A percentile compares a stretch with the other conserved stretches of the same genome.
Conservation (phyloP, 1,140 invertebrate species). For the Drosophila tropicalis region DNA sequence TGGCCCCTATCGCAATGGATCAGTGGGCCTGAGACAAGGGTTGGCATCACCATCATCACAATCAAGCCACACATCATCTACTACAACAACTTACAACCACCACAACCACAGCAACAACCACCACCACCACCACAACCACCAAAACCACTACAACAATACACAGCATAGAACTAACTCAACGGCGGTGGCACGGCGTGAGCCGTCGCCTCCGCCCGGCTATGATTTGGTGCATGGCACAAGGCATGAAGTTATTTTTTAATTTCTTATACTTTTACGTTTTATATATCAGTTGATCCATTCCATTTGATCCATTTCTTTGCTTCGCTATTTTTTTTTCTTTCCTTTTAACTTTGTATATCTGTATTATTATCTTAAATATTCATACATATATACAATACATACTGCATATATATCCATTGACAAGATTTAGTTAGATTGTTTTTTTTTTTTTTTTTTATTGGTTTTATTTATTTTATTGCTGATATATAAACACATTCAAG, state of each 20-base stretch:
- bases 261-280: constrained; percentile 54
- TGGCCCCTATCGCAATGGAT: constrained; percentile 67
- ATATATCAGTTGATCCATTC: constrained; percentile 19
- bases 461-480: not conserved
- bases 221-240: constrained; percentile 84
- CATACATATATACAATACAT: constrained; percentile 5
- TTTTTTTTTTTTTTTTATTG: not conserved
- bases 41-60: constrained; percentile 77
- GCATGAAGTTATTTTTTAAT: constrained; percentile 78
- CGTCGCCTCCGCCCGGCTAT: constrained; percentile 83
- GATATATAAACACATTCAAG: not conserved
- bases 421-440: constrained; percentile 3
- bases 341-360: not conserved
- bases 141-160: constrained; percentile 59
- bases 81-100: constrained; percentile 59
- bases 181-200: constrained; percentile 58
- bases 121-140: constrained; percentile 41
- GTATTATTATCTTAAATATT: not conserved
- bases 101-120: constrained; percentile 50
- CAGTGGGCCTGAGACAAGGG: constrained; percentile 81
- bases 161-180: constrained; percentile 78
- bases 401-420: not conserved
- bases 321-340: no score
- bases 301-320: not conserved
- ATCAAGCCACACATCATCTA: constrained; percentile 71